phyloP scores from a whole-genome alignment of 1,140 invertebrate species.

The Cyrtorhinus lividipennis region DNA sequence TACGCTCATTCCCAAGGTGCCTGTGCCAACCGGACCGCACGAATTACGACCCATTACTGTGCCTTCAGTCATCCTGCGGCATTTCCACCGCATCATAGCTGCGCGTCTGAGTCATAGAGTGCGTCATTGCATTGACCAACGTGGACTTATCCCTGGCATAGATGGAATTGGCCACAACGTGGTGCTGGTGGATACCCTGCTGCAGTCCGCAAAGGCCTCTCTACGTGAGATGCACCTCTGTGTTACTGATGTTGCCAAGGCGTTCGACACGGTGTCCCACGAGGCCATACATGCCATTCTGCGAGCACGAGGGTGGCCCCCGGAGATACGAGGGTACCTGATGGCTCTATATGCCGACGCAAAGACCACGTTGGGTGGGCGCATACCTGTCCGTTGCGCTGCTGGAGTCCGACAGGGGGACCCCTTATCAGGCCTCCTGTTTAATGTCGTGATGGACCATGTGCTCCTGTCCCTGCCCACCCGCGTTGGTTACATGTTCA shows the following conservation, averaged over 20 bases:
- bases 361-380: background rate
- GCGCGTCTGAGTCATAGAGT: background rate
- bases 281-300: constrained; percentile 12
- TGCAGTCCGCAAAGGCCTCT: background rate
- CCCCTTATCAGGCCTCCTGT: background rate
- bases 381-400: background rate
- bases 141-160: background rate
- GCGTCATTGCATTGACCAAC: background rate
- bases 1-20: background rate
- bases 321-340: background rate
- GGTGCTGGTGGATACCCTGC: background rate
- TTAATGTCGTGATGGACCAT: background rate
- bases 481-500: background rate
- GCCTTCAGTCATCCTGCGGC: background rate
- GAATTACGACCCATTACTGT: background rate
- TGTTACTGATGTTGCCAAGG: background rate
- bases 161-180: background rate
- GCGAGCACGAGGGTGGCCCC: background rate
- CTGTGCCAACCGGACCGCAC: background rate
- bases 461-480: background rate
- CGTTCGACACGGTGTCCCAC: background rate
- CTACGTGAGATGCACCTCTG: background rate
- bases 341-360: background rate
- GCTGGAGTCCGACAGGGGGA: background rate
- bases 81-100: background rate